These are phyloP conservation scores for Nansenia antarctica DNA, from an alignment of 2,113 vertebrate species.

Conservation along the genomic window DNA sequence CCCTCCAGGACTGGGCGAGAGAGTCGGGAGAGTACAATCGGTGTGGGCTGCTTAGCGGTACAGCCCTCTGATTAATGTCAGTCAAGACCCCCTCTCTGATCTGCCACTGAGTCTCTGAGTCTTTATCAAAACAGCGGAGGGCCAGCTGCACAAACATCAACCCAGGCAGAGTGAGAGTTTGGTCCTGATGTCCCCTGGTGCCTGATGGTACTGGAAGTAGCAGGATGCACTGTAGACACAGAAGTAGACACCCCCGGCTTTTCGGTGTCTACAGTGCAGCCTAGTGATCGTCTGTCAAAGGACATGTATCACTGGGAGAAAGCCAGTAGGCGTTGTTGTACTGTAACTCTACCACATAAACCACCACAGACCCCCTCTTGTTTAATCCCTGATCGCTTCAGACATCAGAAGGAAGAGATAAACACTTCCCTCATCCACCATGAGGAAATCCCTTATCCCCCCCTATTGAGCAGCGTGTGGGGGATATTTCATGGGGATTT, in stretches of 20 bases:
- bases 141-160: slow-evolving; percentile 67
- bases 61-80: slow-evolving; percentile 4
- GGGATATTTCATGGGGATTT: slow-evolving; percentile 7
- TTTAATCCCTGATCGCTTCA: slow-evolving; percentile 43
- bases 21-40: slow-evolving; percentile 11
- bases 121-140: slow-evolving; percentile 61
- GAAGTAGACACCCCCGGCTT: slow-evolving; percentile 33
- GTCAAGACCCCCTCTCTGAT: slow-evolving; percentile 49
- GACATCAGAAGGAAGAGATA: slow-evolving; percentile 49
- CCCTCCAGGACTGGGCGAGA: not conserved
- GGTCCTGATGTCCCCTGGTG: slow-evolving; percentile 39
- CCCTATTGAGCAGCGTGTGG: slow-evolving; percentile 29
- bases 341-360: slow-evolving; percentile 57
- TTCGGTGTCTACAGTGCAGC: slow-evolving; percentile 32
- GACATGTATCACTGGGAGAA: slow-evolving; percentile 51
- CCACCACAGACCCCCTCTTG: slow-evolving; percentile 42
- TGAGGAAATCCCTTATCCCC: slow-evolving; percentile 46
- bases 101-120: slow-evolving; percentile 48
- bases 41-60: slow-evolving; percentile 3
- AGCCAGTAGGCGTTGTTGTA: slow-evolving; percentile 32
- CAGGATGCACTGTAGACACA: slow-evolving; percentile 59
- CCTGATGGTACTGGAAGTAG: slow-evolving; percentile 40
- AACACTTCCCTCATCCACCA: slow-evolving; percentile 31
- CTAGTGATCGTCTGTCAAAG: too few relatives aligned
- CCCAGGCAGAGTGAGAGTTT: slow-evolving; percentile 46